Evolutionary conservation across 1,140 invertebrate genomes (phyloP).

Genomic region (Dendroctonus ponderosae): DNA sequence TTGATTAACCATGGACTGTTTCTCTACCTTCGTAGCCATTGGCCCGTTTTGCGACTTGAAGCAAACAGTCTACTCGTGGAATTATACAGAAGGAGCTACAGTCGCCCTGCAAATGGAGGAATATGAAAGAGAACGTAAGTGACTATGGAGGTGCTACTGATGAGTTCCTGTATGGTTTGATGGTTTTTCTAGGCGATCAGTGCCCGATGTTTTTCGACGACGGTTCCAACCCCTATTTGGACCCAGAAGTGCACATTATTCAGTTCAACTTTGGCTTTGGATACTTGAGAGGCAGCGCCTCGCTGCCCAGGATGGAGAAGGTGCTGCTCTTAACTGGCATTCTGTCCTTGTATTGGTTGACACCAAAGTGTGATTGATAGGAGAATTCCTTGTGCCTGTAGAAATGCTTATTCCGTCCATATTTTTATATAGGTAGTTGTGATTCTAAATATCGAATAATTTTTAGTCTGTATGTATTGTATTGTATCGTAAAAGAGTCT

Average conservation of each 20-base stretch:
- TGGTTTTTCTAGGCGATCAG: slow-evolving; percentile 67
- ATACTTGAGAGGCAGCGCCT: slow-evolving; percentile 43
- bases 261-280: slow-evolving; percentile 59
- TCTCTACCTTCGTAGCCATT: slow-evolving; percentile 57
- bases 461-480: too few relatives aligned
- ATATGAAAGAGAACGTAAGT: slow-evolving; percentile 84
- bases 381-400: too few relatives aligned
- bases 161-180: slow-evolving; percentile 13
- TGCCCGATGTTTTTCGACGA: slow-evolving; percentile 95
- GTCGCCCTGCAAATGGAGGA: slow-evolving; percentile 88
- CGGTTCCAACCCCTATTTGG: slow-evolving; percentile 80
- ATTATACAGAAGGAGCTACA: slow-evolving; percentile 86
- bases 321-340: too few relatives aligned
- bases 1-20: not conserved
- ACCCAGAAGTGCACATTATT: slow-evolving; percentile 69
- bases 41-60: slow-evolving; percentile 87
- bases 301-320: too few relatives aligned
- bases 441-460: too few relatives aligned
- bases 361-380: too few relatives aligned
- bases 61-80: slow-evolving; percentile 86
- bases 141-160: not conserved
- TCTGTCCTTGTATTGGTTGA: too few relatives aligned
- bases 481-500: too few relatives aligned
- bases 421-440: too few relatives aligned
- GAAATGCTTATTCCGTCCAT: too few relatives aligned